phyloP scores from a whole-genome alignment of 2,113 vertebrate genomes.

The Amazona guildingii region DNA sequence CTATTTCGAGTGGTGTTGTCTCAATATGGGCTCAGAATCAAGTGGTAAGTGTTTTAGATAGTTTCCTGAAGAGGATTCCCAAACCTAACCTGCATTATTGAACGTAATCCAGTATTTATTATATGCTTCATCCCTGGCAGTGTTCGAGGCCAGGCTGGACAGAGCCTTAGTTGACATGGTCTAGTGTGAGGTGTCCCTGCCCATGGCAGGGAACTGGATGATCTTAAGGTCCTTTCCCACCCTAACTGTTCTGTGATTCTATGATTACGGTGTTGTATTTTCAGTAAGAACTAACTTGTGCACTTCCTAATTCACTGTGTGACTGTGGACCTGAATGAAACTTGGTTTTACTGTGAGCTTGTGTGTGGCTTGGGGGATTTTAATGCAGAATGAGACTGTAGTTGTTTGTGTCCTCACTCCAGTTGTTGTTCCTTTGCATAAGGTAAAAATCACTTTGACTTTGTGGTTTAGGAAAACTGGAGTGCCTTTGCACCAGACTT shows the following conservation, averaged over 20 bases:
- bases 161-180: neutral
- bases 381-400: neutral
- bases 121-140: neutral
- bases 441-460: neutral
- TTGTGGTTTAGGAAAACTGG: slow-evolving; percentile 92
- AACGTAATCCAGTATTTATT: neutral
- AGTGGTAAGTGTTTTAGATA: slow-evolving; percentile 81
- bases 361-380: neutral
- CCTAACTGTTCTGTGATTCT: neutral
- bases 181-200: neutral
- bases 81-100: neutral
- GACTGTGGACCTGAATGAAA: neutral
- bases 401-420: neutral
- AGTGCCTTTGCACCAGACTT: slow-evolving; percentile 98
- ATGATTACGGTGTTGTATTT: neutral
- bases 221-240: neutral
- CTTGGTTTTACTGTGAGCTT: neutral
- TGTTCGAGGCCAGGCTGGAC: neutral
- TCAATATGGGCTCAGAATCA: slow-evolving; percentile 99
- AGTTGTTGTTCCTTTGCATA: neutral
- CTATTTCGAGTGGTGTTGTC: slow-evolving; percentile 96
- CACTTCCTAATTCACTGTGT: neutral
- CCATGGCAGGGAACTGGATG: neutral
- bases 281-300: neutral
- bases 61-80: neutral